Evolutionary conservation across 2,888 invertebrate species (phyloP).

Genomic region (Drosophila macrospina): DNA sequence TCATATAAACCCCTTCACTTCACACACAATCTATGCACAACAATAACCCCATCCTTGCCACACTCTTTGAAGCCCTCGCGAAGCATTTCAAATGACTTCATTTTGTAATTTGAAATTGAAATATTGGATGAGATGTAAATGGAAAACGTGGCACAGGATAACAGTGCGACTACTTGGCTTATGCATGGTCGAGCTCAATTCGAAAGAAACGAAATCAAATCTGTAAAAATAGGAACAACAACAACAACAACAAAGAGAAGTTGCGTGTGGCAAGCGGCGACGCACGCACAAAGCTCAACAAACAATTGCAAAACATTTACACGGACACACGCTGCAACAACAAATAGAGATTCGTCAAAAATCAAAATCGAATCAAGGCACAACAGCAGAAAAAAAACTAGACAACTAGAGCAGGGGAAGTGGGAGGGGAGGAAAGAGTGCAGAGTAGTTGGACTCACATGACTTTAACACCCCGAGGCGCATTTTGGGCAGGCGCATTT

Average conservation of each 20-base stretch:
- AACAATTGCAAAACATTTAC: slow-evolving; percentile 79
- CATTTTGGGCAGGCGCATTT: slow-evolving; percentile 80
- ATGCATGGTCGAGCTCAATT: slow-evolving; percentile 42
- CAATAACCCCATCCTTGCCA: slow-evolving; percentile 29
- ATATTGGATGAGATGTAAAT: slow-evolving; percentile 64
- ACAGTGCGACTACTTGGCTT: slow-evolving; percentile 16
- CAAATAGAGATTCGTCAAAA: slow-evolving; percentile 73
- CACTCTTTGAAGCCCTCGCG: slow-evolving; percentile 48
- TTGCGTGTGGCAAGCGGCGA: slow-evolving; percentile 56
- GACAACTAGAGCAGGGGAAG: no score
- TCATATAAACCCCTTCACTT: slow-evolving; percentile 38
- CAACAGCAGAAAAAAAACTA: slow-evolving; percentile 44
- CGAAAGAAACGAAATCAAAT: slow-evolving; percentile 34
- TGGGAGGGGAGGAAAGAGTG: not conserved
- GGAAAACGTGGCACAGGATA: slow-evolving; percentile 63
- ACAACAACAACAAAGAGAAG: no score
- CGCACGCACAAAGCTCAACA: slow-evolving; percentile 73
- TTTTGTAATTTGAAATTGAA: slow-evolving; percentile 71
- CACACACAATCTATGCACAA: slow-evolving; percentile 9
- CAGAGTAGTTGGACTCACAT: slow-evolving; percentile 29
- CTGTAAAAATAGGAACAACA: slow-evolving; percentile 24
- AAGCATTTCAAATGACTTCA: slow-evolving; percentile 70
- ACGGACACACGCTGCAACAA: slow-evolving; percentile 58
- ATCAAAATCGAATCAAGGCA: slow-evolving; percentile 76
- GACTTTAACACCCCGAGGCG: slow-evolving; percentile 84